Evolutionary conservation across 2,113 vertebrate genomes (phyloP), one percentile per base, ranked within the genome.

Genomic region (Oryzias melastigma): DNA sequence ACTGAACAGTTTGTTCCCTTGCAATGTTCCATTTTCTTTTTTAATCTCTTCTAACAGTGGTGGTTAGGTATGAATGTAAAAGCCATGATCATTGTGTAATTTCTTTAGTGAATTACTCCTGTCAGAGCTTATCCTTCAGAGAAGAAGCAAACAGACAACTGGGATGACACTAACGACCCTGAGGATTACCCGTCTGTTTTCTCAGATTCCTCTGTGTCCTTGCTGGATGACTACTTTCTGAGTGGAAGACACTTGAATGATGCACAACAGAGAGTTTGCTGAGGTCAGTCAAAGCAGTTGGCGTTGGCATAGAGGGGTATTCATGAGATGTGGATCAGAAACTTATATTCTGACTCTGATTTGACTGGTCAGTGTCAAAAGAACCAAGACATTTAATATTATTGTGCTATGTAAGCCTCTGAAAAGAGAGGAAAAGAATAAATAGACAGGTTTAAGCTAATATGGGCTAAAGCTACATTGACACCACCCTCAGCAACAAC

Each of bases 101-200:
- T 81, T 40, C 54, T 78, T 60, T 75, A 76, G 70, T 83, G 76
- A 81, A 83, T 85, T 58, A 65, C 50, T 77, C 59, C 79, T 84
- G 84, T 80, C 78, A 77, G 57, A 69, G 71, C 52, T 41, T 57
- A 71, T 87, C 74, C 74, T 77, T 56, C 61, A 64, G 81, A 62
- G 65, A 63, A 68, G 65, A 18, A 62, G 64, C 52, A n/a, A 69
- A 73, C 68, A 76, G 71, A 75, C 77, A 80, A 70, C 77, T 54
- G 76, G 82, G 80, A 75, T 59, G 77, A 65, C 80, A 71, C 35
- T 71, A 87, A 85, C 78, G 84, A 78, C 71, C 66, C 71, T 19
- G 41, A 52, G 57, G 60, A 84, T 79, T 83, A 82, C 63, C 73
- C 42, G 43, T 67, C 73, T 85, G 71, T 60, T 79, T 82, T 85